A percentile compares a stretch with the other conserved stretches of the same genome.
Evolutionary conservation across 2,888 invertebrate genomes (phyloP).

Genomic region (Trichogramma evanescens): DNA sequence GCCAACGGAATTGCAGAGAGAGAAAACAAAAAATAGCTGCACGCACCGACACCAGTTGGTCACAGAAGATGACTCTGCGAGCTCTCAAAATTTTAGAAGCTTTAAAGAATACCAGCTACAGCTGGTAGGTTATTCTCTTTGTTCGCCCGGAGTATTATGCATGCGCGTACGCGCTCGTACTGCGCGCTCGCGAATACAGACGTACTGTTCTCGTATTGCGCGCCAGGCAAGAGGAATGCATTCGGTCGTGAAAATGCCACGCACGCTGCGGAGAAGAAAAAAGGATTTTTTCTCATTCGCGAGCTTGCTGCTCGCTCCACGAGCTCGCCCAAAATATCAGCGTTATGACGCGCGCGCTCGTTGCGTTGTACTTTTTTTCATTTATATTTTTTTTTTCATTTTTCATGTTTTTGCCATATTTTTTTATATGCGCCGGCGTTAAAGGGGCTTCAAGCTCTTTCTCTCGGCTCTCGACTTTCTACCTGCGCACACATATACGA

Average conservation of each 20-base stretch:
- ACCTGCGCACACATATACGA: no score
- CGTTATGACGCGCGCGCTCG: not conserved
- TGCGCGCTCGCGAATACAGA: no score
- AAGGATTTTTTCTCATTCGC: conserved; percentile 4
- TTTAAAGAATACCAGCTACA: conserved; percentile 13
- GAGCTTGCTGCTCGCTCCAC: no score
- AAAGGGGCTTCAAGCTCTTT: not conserved
- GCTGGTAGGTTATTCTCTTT: conserved; percentile 16
- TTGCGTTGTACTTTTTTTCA: no score
- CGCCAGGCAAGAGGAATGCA: conserved; percentile 13
- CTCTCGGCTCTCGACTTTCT: no score
- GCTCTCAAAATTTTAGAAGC: conserved; percentile 14
- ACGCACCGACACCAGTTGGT: not conserved
- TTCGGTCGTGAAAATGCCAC: conserved; percentile 15
- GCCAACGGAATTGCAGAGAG: not conserved
- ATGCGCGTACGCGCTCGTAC: no score
- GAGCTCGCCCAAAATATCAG: not conserved
- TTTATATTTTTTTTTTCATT: no score
- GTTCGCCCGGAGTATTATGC: not conserved
- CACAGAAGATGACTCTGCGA: conserved; percentile 19
- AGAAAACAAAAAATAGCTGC: not conserved
- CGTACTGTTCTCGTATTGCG: not conserved
- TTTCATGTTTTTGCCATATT: not conserved
- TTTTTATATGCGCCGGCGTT: conserved; percentile 15
- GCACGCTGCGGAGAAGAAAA: not conserved